Base-by-base conservation (phyloP, 2,797 vertebrate species). In the Rachycentron canadum region DNA sequence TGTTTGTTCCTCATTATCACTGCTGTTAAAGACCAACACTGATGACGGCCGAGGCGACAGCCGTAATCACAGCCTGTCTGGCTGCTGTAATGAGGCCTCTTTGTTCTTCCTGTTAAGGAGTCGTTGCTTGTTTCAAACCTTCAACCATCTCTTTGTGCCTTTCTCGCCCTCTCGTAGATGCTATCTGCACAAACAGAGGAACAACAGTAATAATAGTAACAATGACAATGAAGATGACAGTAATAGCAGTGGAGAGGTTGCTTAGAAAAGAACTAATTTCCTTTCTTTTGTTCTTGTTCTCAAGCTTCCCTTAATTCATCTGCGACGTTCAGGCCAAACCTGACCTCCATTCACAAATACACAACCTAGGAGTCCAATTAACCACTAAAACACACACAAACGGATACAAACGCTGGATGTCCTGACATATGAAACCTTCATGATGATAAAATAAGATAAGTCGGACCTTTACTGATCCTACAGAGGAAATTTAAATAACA, bases 261-360 rank as follows among this genome's bases (percentile, higher is more conserved):
- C 86, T 43, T 52, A 62, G 40, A 71, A 56, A 76, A 55, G 45
- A 36, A 70, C 66, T 87, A 32, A 86, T 88, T 85, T 89, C 69
- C 76, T 17, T 30, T 61, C 63, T 43, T 86, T 85, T 86, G 86
- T 87, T 84, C 66, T 60, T 36, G 43, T 19, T 1, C 50, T 69
- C 40, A 43, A 19, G 12, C 41, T 36, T 79, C 0, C 45, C 67
- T 69, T 40, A 11, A 19, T 36, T 59, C 40, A 49, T 36, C 38
- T 9, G 53, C 8, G 30, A 19, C 28, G 28, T n/a, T 52, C 45
- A 50, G 32, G 28, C 40, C 32, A 26, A 49, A 21, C 19, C 9
- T n/a, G 0, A 68, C 43, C 10, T 36, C 16, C 23, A 57, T 47
- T 75, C 34, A 69, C 23, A 60, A 40, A 28, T 14, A 28, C 43